Percentiles rank a stretch among this genome's conserved stretches.
Evolutionary conservation across 2,888 invertebrate species (phyloP).

Genomic region (Hirtodrosophila confusa): DNA sequence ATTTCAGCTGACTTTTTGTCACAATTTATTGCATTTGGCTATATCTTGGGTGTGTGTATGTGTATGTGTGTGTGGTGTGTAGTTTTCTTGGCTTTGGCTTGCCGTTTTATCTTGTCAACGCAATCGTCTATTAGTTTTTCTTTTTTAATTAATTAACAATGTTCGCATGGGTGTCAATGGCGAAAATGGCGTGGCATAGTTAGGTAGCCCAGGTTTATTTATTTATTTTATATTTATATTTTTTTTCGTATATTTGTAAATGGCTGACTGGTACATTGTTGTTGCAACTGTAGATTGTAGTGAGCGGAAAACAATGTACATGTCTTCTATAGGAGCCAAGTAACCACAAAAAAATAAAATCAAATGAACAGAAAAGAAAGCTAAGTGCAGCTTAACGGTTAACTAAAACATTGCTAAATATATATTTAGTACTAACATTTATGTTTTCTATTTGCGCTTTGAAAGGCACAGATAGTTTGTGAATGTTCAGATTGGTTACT

Average conservation of each 20-base stretch:
- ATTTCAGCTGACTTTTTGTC: slow-evolving; percentile 63
- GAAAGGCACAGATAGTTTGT: too few species aligned
- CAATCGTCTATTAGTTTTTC: slow-evolving; percentile 72
- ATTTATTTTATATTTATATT: slow-evolving; percentile 20
- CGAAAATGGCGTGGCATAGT: slow-evolving; percentile 51
- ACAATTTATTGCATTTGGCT: slow-evolving; percentile 73
- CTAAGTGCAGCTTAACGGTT: background rate
- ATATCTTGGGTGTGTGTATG: slow-evolving; percentile 22
- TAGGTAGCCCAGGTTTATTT: slow-evolving; percentile 25
- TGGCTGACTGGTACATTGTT: slow-evolving; percentile 5
- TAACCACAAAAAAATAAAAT: slow-evolving; percentile 19
- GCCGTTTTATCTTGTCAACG: slow-evolving; percentile 73
- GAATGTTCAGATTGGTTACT: too few species aligned
- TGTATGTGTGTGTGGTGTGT: slow-evolving; percentile 38
- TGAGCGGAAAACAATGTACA: slow-evolving; percentile 15
- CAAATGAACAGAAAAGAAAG: slow-evolving; percentile 30
- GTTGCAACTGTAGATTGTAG: slow-evolving; percentile 1
- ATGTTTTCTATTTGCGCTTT: background rate
- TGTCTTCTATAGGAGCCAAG: slow-evolving; percentile 17
- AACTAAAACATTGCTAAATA: background rate
- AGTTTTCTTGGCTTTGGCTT: slow-evolving; percentile 49
- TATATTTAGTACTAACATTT: background rate
- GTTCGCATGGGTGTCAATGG: slow-evolving; percentile 75
- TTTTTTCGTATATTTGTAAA: slow-evolving; percentile 12
- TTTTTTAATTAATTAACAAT: slow-evolving; percentile 75